phyloP scores from a whole-genome alignment of 2,113 vertebrate species.

The Chloropsis hardwickii region DNA sequence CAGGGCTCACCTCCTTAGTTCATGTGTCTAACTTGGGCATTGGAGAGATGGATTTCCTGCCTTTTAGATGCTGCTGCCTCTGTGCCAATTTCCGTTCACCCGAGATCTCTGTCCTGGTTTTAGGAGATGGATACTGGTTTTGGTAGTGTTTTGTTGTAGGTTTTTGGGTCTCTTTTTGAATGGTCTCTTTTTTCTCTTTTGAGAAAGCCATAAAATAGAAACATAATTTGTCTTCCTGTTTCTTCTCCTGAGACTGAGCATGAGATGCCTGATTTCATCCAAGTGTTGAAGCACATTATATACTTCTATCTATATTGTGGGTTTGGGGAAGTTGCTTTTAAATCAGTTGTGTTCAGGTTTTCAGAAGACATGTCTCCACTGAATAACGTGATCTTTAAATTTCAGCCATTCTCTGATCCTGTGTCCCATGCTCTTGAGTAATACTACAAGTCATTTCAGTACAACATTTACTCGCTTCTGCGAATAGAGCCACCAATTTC shows the following conservation, averaged over 20 bases:
- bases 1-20: not conserved
- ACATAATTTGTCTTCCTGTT: not conserved
- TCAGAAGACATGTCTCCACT: not conserved
- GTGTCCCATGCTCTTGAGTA: not conserved
- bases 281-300: not conserved
- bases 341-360: not conserved
- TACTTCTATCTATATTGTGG: not conserved
- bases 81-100: not conserved
- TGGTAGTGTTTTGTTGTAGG: not conserved
- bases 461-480: not conserved
- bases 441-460: not conserved
- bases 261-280: not conserved
- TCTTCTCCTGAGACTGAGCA: not conserved
- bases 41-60: not conserved
- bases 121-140: not conserved
- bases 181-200: too few relatives aligned
- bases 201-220: not conserved
- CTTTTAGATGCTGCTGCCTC: not conserved
- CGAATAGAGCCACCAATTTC: not conserved
- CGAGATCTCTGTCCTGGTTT: not conserved
- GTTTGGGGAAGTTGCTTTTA: not conserved
- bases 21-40: accelerated
- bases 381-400: not conserved
- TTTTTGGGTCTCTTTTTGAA: not conserved
- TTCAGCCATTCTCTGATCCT: not conserved